These are phyloP conservation scores for Stenoptilia bipunctidactyla DNA, from an alignment of 2,888 invertebrate species.

Conservation along the genomic window DNA sequence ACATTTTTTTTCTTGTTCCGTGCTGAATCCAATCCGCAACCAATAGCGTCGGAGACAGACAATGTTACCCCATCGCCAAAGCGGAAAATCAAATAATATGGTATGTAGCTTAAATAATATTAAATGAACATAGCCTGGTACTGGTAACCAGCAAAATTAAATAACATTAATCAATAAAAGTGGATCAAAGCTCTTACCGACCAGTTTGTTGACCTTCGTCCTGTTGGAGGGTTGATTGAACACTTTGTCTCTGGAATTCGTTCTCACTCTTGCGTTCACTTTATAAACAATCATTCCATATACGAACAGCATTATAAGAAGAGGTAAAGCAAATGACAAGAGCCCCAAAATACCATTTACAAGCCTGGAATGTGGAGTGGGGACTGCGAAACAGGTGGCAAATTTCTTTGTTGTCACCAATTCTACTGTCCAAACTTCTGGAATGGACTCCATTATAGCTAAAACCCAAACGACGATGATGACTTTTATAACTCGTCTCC, in stretches of 20 bases:
- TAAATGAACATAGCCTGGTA: too few species aligned
- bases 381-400: neutral
- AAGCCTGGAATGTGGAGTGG: neutral
- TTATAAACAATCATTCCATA: constrained; percentile 23
- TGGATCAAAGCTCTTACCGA: too few species aligned
- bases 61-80: too few species aligned
- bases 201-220: constrained; percentile 24
- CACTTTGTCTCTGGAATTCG: constrained; percentile 15
- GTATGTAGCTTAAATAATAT: too few species aligned
- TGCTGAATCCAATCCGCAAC: too few species aligned
- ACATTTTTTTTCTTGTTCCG: too few species aligned
- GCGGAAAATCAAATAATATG: too few species aligned
- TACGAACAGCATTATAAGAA: constrained; percentile 21
- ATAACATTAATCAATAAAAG: too few species aligned
- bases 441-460: constrained; percentile 22
- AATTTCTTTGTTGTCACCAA: neutral
- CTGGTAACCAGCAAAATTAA: too few species aligned
- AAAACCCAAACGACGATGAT: constrained; percentile 19
- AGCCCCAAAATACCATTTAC: constrained; percentile 4
- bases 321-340: constrained; percentile 21
- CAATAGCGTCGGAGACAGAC: too few species aligned
- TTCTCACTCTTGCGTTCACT: constrained; percentile 20
- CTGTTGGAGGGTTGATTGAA: constrained; percentile 21
- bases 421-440: constrained; percentile 12
- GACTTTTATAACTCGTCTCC: constrained; percentile 16